Percentiles rank a stretch among this genome's conserved stretches.
Conservation (phyloP, 2,113 vertebrate species). For the Otus sunia region DNA sequence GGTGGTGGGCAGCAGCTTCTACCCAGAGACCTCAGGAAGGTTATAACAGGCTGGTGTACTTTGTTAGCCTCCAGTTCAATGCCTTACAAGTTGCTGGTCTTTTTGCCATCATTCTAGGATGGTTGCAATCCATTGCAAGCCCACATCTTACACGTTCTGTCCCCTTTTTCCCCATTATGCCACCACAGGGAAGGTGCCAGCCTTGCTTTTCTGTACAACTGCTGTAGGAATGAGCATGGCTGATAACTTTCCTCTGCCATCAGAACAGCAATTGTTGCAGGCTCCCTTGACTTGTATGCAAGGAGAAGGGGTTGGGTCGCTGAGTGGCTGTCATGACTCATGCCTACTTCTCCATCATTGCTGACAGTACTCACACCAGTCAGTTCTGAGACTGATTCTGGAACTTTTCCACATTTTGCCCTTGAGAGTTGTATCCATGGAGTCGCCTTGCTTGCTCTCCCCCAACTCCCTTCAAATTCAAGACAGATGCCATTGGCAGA, state of each 20-base stretch:
- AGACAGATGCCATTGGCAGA: not conserved
- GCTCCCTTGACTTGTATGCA: not conserved
- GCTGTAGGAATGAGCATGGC: not conserved
- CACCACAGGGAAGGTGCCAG: not conserved
- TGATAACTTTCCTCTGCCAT: not conserved
- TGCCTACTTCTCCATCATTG: not conserved
- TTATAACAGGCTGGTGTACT: not conserved
- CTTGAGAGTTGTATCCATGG: fast-evolving
- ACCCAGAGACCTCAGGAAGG: not conserved
- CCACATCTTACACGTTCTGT: not conserved
- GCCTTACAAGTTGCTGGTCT: not conserved
- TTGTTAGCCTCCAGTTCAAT: not conserved
- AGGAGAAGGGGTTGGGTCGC: not conserved
- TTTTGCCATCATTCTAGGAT: fast-evolving
- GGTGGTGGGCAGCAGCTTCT: not conserved
- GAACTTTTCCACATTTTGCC: not conserved
- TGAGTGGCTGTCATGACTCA: not conserved
- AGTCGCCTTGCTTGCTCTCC: not conserved
- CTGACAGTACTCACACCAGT: fast-evolving
- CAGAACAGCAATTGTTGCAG: fast-evolving
- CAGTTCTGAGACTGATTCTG: fast-evolving
- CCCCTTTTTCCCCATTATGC: not conserved
- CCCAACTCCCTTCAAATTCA: not conserved
- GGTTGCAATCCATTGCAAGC: not conserved
- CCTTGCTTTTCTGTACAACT: not conserved